A percentile compares a stretch with the other conserved stretches of the same genome.
Evolutionary conservation across 1,140 invertebrate species (phyloP).

Genomic region (Dryas iulia): DNA sequence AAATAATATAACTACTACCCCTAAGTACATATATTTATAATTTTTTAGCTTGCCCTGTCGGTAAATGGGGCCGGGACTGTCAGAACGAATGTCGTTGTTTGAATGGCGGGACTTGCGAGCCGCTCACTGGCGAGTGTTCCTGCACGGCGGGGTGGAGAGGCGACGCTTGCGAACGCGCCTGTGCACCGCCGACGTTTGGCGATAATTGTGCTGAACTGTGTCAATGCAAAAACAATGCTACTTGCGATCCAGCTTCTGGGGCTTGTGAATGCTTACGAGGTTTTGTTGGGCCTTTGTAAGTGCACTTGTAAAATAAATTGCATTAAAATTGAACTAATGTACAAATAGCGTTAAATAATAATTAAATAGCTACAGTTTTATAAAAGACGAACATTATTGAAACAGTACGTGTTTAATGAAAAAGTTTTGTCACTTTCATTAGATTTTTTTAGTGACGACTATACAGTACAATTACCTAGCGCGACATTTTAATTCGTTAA

Average conservation of each 20-base stretch:
- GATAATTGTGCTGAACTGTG: slow-evolving; percentile 87
- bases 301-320: slow-evolving; percentile 14
- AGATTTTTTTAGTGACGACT: background rate
- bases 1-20: too few species aligned
- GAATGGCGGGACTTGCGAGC: slow-evolving; percentile 91
- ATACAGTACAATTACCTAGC: background rate
- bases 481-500: background rate
- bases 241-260: slow-evolving; percentile 88
- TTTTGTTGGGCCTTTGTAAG: slow-evolving; percentile 81
- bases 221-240: slow-evolving; percentile 92
- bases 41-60: slow-evolving; percentile 83
- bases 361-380: too few species aligned
- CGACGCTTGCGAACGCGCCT: slow-evolving; percentile 84
- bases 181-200: slow-evolving; percentile 87
- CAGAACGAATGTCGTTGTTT: slow-evolving; percentile 90
- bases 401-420: background rate
- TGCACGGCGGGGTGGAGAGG: slow-evolving; percentile 88
- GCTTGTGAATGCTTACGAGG: slow-evolving; percentile 85
- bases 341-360: too few species aligned
- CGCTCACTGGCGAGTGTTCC: slow-evolving; percentile 85
- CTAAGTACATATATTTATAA: background rate
- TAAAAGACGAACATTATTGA: too few species aligned
- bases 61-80: slow-evolving; percentile 89
- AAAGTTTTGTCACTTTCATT: background rate
- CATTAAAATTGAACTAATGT: too few species aligned